Base-by-base conservation (phyloP, 1,140 invertebrate species). In the Piezodorus guildinii region DNA sequence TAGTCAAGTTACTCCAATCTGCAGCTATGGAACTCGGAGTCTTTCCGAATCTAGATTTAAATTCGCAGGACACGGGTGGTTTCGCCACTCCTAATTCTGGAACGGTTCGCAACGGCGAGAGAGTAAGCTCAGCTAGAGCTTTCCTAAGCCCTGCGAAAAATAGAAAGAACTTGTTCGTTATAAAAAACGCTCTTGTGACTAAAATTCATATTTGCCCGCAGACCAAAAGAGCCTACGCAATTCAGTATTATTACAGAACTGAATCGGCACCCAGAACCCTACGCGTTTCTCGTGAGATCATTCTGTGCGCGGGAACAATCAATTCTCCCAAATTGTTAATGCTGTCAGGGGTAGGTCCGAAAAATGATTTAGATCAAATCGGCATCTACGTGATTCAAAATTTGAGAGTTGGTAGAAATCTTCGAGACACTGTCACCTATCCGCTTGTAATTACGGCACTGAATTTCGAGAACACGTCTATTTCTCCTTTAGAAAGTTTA, bases 141-240 rank as follows among this genome's bases (percentile, higher is more conserved):
- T 90, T 90, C 69, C 72, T 90, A 9, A 81, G 83, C 69, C 85
- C 85, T 0, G 76, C 81, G 0, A 79, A 77, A 45, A 71, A 76
- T 52, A 77, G 86, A 54, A 72, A 71, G 16, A 89, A 89, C 72
- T 74, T 90, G 5, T 79, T 85, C 49, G 72, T 88, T 2, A 77
- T 79, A 9, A 86, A 85, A 70, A 70, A 75, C 1, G 80, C 81
- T 23, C 77, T 81, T 71, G 87, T 85, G 0, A 68, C 34, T 5
- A 70, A 68, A 61, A 30, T 70, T 12, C 23, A 65, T 8, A 60
- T 69, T 56, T 84, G 1, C 58, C 70, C 46, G 75, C 76, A 1
- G 79, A 82, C 82, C 0, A 87, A 83, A 79, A 80, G 79, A 70
- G 86, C 85, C 0, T 82, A 80, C 43, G 87, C 82, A 0, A 86